A percentile compares a stretch with the other conserved stretches of the same genome.
Evolutionary conservation across 2,113 vertebrate genomes (phyloP).

Genomic region (Orthochromis indermauri): DNA sequence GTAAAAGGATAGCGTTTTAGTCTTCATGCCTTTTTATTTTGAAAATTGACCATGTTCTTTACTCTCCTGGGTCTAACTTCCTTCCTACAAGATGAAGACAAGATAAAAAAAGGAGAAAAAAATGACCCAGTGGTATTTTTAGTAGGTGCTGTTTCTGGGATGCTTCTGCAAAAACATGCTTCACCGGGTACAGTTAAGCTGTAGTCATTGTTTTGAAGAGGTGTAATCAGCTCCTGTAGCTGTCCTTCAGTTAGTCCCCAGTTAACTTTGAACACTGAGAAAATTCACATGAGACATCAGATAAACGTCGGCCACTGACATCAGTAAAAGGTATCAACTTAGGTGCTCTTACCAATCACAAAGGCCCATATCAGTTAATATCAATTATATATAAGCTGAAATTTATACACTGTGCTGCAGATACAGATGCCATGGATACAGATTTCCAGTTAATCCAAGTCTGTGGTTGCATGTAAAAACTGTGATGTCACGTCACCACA

Average conservation of each 20-base stretch:
- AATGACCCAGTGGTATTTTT: neutral
- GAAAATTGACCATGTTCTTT: neutral
- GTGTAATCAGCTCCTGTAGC: neutral
- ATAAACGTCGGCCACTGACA: neutral
- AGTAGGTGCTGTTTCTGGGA: neutral
- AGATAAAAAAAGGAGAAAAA: neutral
- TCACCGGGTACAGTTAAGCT: neutral
- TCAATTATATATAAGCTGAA: neutral
- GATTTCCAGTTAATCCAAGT: neutral
- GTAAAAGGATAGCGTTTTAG: neutral
- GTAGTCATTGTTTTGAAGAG: neutral
- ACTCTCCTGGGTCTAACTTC: neutral
- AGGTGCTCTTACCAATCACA: neutral
- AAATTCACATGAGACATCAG: neutral
- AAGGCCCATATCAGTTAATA: neutral
- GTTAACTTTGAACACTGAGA: neutral
- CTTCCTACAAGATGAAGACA: neutral
- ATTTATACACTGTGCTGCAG: neutral
- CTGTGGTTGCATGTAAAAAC: neutral
- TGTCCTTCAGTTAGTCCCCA: neutral
- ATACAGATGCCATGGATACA: neutral
- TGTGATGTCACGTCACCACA: neutral
- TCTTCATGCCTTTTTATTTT: neutral
- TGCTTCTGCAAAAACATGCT: neutral
- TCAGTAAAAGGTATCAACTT: neutral